Evolutionary conservation across 2,888 invertebrate species (phyloP).

Genomic region (Synanthedon andrenaeformis): DNA sequence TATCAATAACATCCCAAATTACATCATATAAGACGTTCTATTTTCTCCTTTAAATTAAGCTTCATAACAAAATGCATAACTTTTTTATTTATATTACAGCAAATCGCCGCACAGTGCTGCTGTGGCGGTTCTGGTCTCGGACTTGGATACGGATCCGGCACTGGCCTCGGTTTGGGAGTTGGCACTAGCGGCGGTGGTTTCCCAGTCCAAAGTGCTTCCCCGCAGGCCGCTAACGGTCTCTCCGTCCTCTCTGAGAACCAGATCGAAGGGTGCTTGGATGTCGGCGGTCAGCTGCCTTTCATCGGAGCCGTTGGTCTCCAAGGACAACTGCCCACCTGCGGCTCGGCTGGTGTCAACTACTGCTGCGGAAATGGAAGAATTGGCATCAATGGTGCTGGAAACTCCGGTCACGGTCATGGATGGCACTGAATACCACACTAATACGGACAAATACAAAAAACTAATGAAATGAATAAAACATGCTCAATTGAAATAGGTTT

Average conservation of each 20-base stretch:
- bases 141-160: neutral
- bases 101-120: neutral
- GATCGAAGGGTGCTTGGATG: constrained; percentile 22
- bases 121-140: neutral
- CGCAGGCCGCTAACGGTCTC: constrained; percentile 26
- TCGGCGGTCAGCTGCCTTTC: constrained; percentile 32
- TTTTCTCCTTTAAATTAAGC: neutral
- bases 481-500: too few species aligned
- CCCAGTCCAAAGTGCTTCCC: constrained; percentile 21
- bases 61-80: neutral
- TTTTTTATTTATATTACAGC: neutral
- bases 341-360: constrained; percentile 20
- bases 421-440: neutral
- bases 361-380: constrained; percentile 21
- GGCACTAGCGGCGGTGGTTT: constrained; percentile 25
- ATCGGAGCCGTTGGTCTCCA: constrained; percentile 26
- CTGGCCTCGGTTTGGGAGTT: too few species aligned
- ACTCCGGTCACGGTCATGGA: neutral
- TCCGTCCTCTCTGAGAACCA: constrained; percentile 23
- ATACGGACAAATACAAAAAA: neutral
- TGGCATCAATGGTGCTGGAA: constrained; percentile 7
- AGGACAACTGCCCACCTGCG: constrained; percentile 20
- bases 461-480: too few species aligned
- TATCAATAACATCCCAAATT: too few species aligned
- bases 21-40: too few species aligned